Base-by-base conservation (phyloP, 2,113 vertebrate species). In the Phrynocephalus versicolor region DNA sequence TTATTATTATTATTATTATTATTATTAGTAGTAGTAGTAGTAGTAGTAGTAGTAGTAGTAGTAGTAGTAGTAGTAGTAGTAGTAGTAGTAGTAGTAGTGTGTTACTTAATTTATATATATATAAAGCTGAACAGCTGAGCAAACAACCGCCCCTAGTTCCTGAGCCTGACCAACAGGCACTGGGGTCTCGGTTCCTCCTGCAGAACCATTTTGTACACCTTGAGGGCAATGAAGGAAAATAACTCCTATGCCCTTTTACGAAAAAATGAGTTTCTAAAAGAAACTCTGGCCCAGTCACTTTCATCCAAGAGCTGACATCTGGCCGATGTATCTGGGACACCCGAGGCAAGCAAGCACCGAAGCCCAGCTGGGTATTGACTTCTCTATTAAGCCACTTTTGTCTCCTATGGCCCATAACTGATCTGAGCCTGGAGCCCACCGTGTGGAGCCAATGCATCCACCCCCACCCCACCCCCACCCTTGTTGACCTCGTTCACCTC, bases 321-420 rank as follows among this genome's bases (percentile, higher is more conserved):
- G 74, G 4, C 45, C 57, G 3, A 8, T 62, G 37, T n/a, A n/a
- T 71, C 67, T 41, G 51, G 67, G 60, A 58, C 19, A 41, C 12
- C 30, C 45, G 30, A 85, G 25, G 77, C 67, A 62, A 51, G 45
- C 35, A 60, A 13, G 19, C 75, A 51, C 65, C 45, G 21, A 72
- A 33, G 35, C 79, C 70, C 67, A 62, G 67, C 55, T 85, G 65
- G 18, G 51, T 23, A 69, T 27, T 58, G 62, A 67, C 69, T 77
- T 78, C 74, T 78, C 62, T 25, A 78, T 78, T 84, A 77, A 57
- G 9, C 64, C 83, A 84, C 45, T 57, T 78, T 5, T 78, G 74
- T 39, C 35, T n/a, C 58, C 76, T 45, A 30, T 33, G 19, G 57
- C 65, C 65, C 35, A n/a, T 57, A 37, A 9, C 67, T 64, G 69